These are phyloP conservation scores for Musca vetustissima DNA, from an alignment of 1,140 invertebrate genomes.

Conservation along the genomic window DNA sequence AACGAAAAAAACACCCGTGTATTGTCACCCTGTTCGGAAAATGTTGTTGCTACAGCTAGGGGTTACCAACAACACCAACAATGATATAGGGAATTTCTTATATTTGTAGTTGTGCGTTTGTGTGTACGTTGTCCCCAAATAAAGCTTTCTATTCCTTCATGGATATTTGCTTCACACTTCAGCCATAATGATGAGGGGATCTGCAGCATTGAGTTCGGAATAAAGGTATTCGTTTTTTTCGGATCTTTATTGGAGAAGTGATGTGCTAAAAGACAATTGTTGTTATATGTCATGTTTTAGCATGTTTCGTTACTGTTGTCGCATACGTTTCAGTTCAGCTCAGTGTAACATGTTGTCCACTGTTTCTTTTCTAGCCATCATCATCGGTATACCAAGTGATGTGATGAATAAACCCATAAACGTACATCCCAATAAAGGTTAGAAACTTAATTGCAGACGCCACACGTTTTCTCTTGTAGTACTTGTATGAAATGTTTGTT, in stretches of 20 bases:
- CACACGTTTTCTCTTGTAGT: slow-evolving; percentile 46
- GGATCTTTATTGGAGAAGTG: background rate
- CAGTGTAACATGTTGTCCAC: slow-evolving; percentile 21
- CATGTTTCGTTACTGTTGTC: slow-evolving; percentile 18
- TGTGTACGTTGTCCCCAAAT: no score
- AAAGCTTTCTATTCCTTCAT: no score
- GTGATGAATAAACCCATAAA: slow-evolving; percentile 3
- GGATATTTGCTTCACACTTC: no score
- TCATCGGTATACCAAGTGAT: slow-evolving; percentile 17
- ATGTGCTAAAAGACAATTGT: slow-evolving; percentile 32
- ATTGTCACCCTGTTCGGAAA: no score
- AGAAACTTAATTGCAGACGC: slow-evolving; percentile 51
- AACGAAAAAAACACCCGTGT: no score
- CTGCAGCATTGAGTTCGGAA: background rate
- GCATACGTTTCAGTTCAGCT: slow-evolving; percentile 4
- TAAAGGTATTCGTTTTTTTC: background rate
- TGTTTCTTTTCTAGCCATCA: background rate
- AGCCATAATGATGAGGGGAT: no score
- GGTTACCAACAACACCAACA: no score
- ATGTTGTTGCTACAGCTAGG: no score
- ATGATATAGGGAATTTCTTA: no score
- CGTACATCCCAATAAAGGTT: slow-evolving; percentile 15
- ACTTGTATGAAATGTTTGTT: background rate
- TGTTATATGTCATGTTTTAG: slow-evolving; percentile 53
- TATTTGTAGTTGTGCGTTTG: no score